Conservation (phyloP, 30 jellyfish, hydroid and myxozoan species). For the Mastigias papua region DNA sequence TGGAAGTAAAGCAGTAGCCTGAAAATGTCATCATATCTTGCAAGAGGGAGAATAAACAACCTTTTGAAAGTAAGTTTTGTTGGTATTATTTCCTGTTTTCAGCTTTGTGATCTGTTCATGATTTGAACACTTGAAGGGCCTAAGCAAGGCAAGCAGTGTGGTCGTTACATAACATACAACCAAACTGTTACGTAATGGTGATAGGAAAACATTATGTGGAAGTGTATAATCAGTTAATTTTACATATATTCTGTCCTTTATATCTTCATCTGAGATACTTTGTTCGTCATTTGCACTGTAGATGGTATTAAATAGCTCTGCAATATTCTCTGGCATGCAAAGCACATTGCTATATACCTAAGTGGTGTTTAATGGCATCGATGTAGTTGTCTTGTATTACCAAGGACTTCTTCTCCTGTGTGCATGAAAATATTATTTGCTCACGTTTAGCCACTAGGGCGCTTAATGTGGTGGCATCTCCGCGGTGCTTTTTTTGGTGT, state of each 20-base stretch:
- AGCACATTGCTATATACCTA: no score
- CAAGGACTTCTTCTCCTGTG: no score
- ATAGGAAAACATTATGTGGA: neutral
- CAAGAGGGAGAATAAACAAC: neutral
- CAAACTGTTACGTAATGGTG: neutral
- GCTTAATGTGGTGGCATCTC: no score
- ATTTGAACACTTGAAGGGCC: neutral
- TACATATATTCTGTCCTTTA: neutral
- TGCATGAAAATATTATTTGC: no score
- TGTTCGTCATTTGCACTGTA: no score
- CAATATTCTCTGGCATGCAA: no score
- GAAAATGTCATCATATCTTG: constrained; percentile 23
- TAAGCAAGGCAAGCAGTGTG: neutral
- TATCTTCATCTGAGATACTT: no score
- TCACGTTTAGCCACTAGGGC: no score
- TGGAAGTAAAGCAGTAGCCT: neutral
- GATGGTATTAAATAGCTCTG: no score
- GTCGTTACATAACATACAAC: neutral
- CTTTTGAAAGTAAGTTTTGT: neutral
- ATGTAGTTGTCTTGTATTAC: no score
- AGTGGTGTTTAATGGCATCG: no score
- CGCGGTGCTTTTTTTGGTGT: no score
- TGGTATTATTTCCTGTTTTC: neutral
- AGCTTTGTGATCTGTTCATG: neutral
- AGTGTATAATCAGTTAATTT: neutral